Evolutionary conservation across 2,888 invertebrate genomes (phyloP).

Genomic region (Latrodectus elegans): DNA sequence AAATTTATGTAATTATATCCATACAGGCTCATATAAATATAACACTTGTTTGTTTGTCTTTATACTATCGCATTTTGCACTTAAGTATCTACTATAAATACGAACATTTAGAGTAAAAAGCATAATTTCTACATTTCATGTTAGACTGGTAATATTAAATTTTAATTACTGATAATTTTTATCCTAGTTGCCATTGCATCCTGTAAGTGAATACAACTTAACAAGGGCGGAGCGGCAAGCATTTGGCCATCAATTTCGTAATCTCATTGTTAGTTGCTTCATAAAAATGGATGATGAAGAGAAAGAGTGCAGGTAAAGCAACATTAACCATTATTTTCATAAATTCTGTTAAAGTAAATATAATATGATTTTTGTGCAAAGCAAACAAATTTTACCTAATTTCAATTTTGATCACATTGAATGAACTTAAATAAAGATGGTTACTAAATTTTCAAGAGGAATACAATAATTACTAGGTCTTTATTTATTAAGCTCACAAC

Average conservation of each 20-base stretch:
- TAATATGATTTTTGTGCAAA: neutral
- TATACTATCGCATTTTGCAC: no score
- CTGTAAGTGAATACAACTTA: constrained; percentile 24
- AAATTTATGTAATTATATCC: no score
- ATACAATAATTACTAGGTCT: neutral
- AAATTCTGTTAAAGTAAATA: neutral
- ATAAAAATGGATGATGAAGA: constrained; percentile 44
- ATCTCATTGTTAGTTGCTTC: constrained; percentile 23
- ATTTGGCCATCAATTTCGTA: constrained; percentile 41
- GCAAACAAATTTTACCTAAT: neutral
- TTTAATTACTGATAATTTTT: neutral
- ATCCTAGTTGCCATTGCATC: constrained; percentile 32
- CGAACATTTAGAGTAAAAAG: no score
- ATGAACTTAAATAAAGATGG: neutral
- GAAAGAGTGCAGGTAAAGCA: constrained; percentile 37
- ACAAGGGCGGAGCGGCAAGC: constrained; percentile 11
- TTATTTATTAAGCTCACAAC: neutral
- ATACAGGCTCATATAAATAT: no score
- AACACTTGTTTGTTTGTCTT: no score
- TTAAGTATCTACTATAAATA: no score
- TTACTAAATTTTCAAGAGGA: neutral
- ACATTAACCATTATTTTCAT: neutral
- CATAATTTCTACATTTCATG: no score
- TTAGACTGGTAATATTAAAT: no score
- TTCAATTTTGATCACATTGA: neutral